Base-by-base conservation (phyloP, 2,888 invertebrate genomes). In the Eilema sororculum region DNA sequence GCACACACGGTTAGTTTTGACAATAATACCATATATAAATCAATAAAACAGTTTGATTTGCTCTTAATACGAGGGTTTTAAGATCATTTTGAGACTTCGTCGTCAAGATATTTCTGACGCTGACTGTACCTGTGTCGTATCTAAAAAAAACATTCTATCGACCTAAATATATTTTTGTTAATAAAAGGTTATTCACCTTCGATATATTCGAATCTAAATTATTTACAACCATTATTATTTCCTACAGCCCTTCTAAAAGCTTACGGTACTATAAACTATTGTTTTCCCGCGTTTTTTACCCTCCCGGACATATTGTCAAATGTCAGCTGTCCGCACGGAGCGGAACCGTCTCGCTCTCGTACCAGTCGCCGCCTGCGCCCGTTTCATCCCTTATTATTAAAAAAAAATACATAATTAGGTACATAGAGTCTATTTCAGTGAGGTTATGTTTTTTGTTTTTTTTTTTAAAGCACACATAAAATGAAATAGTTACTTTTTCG, bases 321-420 rank as follows among this genome's bases (percentile, higher is more conserved):
- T 79, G 83, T 75, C 83, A 83, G 82, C 74, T 83, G 80, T 60
- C 75, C 9, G 62, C 57, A 71, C 71, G 65, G 25, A 83, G 75
- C 83, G 82, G 78, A 83, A 82, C 81, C 68, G 13, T 69, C 52
- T 68, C 76, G 84, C 81, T 69, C 52, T 68, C 76, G 84, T 83
- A 73, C 82, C 83, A 83, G 84, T 75, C 82, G 76, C 83, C 72
- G 68, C 58, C 71, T 68, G 64, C 20, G 65, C 46, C 76, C 65
- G 71, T 73, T 78, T 65, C 74, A 74, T 77, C 82, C 80, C 80
- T 78, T 75, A 69, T 71, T 71, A 56, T 52, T 56, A 56, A 64
- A 52, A 30, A 52, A 30, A 64, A 28, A 20, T 46, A 46, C 52
- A 56, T 56, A 30, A 22, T 22, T 22, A 30, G 25, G 1, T 12